A percentile compares a stretch with the other conserved stretches of the same genome.
Evolutionary conservation across 2,113 vertebrate species (phyloP).

Genomic region (Pelobates fuscus): DNA sequence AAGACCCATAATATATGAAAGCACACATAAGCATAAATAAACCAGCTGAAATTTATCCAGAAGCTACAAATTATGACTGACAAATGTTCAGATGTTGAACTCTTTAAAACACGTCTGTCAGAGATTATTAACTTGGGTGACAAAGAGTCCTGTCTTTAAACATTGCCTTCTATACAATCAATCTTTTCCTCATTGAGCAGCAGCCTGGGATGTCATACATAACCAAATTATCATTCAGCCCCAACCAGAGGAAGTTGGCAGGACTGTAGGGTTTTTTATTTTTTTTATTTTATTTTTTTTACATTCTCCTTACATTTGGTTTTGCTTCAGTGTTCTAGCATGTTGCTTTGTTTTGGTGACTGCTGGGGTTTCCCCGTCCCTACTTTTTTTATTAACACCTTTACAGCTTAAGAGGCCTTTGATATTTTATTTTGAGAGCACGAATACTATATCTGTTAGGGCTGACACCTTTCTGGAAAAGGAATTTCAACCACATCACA

Average conservation of each 20-base stretch:
- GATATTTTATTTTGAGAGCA: background rate
- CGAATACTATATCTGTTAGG: too few species aligned
- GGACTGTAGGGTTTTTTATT: background rate
- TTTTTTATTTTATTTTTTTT: too few species aligned
- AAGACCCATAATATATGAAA: too few species aligned
- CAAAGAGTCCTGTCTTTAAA: background rate
- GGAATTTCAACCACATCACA: too few species aligned
- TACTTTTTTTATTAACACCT: background rate
- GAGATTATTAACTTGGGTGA: background rate
- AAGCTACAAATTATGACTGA: too few species aligned
- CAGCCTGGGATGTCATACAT: background rate
- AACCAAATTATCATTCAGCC: conserved; percentile 21
- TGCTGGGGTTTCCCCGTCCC: background rate
- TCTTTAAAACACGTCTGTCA: too few species aligned
- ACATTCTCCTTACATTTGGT: background rate
- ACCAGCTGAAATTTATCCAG: too few species aligned
- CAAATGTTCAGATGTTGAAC: too few species aligned
- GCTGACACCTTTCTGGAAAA: too few species aligned
- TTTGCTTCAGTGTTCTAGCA: background rate
- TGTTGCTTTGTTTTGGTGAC: background rate
- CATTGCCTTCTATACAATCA: background rate
- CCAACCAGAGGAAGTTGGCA: conserved; percentile 9
- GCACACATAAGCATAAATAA: too few species aligned
- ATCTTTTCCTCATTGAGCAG: background rate
- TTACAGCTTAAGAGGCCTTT: background rate